Conservation (phyloP, 2,113 vertebrate species). For the Ctenodactylus gundi region DNA sequence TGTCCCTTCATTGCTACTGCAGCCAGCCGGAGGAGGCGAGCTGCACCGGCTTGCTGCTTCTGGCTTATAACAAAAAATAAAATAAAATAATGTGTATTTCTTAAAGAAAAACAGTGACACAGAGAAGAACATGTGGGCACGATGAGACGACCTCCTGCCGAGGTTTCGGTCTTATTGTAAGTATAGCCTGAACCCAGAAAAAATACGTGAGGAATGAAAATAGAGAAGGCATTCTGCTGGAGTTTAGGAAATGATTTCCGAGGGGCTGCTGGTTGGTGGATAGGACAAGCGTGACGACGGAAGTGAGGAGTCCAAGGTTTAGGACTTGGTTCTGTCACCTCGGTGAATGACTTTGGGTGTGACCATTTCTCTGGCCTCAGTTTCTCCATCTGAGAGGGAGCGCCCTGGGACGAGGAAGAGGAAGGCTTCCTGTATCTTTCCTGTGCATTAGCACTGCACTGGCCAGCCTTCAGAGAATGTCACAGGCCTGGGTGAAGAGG, state of each 20-base stretch:
- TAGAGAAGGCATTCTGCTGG: too few relatives aligned
- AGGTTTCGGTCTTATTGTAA: neutral
- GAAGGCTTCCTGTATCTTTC: neutral
- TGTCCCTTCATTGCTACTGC: neutral
- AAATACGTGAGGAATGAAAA: neutral
- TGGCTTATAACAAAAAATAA: conserved; percentile 18
- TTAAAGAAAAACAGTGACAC: conserved; percentile 51
- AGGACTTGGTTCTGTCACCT: neutral
- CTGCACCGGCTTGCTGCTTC: neutral
- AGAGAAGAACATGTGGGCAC: neutral
- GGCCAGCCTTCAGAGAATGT: neutral
- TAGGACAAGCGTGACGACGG: rapidly evolving
- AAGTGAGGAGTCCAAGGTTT: rapidly evolving
- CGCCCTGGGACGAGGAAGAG: neutral
- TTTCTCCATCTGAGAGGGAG: neutral
- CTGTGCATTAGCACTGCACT: rapidly evolving
- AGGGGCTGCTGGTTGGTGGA: neutral
- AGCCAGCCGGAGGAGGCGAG: neutral
- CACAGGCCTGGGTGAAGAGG: conserved; percentile 46
- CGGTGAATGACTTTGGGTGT: rapidly evolving
- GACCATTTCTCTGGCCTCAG: neutral
- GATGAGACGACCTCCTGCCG: neutral
- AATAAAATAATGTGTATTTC: neutral
- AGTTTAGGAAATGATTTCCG: neutral
- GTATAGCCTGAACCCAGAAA: neutral